Evolutionary conservation across 1,140 invertebrate genomes (phyloP), one percentile per base, ranked within the genome.

Genomic region (Dryas iulia): DNA sequence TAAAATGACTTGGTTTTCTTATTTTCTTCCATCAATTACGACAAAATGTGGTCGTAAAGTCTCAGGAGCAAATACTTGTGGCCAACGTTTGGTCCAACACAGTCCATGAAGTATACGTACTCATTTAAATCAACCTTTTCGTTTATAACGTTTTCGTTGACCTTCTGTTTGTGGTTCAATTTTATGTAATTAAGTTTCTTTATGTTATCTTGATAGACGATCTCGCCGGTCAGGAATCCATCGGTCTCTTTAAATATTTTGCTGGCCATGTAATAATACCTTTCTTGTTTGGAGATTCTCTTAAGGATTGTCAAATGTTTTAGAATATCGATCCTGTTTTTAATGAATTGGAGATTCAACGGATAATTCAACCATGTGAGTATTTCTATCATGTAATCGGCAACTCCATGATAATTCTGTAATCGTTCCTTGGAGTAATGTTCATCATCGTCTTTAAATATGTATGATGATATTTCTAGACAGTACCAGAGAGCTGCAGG

Each of bases 401-500:
- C 64, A 56, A 76, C 59, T 0, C 72, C 68, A 18, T 69, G 64
- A 52, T 52, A 78, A 60, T 72, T 67, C 60, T 76, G 72, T 23
- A 80, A 18, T 6, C 76, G 67, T 72, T 80, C 76, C 7, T 80
- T 69, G 8, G 8, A 59, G 52, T 63, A 78, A 31, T 76, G 59
- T 58, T 54, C 12, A 8, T 56, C 33, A 71, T 76, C 72, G 30
- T 74, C 21, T 70, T 78, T 76, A 61, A 81, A 81, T 59, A 81
- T 66, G 18, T 21, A 53, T 3, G 78, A 73, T 0, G 78, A 81
- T 7, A 81, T 35, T 47, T 78, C 78, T 33, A 81, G 68, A 56
- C 78, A 81, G 66, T 81, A 81, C 78, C 78, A 81, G 53, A 81
- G 54, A 0, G 78, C 76, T 61, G 76, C 66, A 18, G 54, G 71